Evolutionary conservation across 2,113 vertebrate species (phyloP), one percentile per base, ranked within the genome.

Genomic region (Lepisosteus oculatus): DNA sequence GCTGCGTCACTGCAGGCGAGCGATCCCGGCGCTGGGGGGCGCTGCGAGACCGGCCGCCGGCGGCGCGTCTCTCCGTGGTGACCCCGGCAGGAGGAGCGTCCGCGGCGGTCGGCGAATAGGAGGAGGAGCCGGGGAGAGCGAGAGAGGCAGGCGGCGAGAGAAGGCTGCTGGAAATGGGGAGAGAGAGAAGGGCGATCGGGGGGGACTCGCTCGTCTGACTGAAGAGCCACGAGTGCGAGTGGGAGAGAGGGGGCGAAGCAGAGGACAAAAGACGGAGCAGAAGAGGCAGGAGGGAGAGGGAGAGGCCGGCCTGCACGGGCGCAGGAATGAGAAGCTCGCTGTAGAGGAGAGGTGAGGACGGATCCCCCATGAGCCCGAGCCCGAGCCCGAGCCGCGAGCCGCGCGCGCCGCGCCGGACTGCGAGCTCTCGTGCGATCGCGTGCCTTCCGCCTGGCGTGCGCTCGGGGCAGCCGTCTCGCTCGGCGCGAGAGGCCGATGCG

Each of bases 111-210:
- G 82, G 84, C 81, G 84, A 64, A 62, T 55, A 79, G 80, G 74
- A 80, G 76, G 79, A 77, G 72, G 81, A 73, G 43, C 64, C 61
- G 15, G 51, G 59, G 47, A 51, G 47, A 51, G 47, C 1, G 47
- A 51, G 54, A 79, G 65, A 62, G 29, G 1, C 29, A 29, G 29
- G 1, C 29, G 29, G 29, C 29, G 29, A 29, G 77, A 83, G 64
- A 77, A 78, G 81, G 81, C 80, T 82, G 81, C 17, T 61, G 72
- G 85, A 78, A 83, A 89, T 91, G 88, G 88, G 88, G 85, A 85
- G 70, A 74, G 68, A 79, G 71, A 75, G 79, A 79, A 80, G 78
- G 74, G 69, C 47, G 70, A 78, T 62, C 70, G 72, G 68, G 74
- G 79, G 67, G 68, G 59, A 29, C 29, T 66, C 68, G 43, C 45